phyloP scores from a whole-genome alignment of 2,797 vertebrate species.

The Salarias fasciatus region DNA sequence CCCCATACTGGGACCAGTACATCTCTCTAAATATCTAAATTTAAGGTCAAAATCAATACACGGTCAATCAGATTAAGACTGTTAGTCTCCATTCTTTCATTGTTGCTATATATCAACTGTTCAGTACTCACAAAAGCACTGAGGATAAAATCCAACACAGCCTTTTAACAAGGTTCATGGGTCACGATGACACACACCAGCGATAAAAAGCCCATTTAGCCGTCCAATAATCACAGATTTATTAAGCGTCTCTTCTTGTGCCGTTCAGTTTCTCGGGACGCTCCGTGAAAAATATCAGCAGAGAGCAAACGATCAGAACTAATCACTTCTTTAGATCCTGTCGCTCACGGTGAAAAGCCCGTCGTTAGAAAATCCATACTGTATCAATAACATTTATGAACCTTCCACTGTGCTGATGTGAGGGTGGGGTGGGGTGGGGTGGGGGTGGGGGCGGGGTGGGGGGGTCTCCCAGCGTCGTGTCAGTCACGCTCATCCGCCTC shows the following conservation, averaged over 20 bases:
- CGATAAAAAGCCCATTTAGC: slow-evolving; percentile 54
- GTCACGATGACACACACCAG: slow-evolving; percentile 29
- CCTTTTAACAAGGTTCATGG: slow-evolving; percentile 24
- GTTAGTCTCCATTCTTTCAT: too few relatives aligned
- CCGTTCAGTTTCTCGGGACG: slow-evolving; percentile 9
- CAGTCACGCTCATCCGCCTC: background rate
- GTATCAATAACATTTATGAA: slow-evolving; percentile 22
- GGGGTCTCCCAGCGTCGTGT: too few relatives aligned
- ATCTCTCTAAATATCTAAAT: too few relatives aligned
- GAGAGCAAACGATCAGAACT: slow-evolving; percentile 10
- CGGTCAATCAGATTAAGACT: too few relatives aligned
- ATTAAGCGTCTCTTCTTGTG: slow-evolving; percentile 14
- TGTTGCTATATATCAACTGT: too few relatives aligned
- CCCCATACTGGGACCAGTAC: too few relatives aligned
- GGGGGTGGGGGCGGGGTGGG: background rate
- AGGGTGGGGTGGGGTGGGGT: background rate
- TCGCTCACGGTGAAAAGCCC: background rate
- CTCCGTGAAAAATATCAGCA: background rate
- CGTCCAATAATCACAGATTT: slow-evolving; percentile 48
- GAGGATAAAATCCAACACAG: background rate
- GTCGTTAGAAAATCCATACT: slow-evolving; percentile 38
- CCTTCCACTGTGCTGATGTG: slow-evolving; percentile 2
- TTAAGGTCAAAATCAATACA: too few relatives aligned
- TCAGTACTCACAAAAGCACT: too few relatives aligned
- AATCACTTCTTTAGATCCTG: slow-evolving; percentile 9